phyloP scores from a whole-genome alignment of 2,888 invertebrate genomes.

The Drosophila subquinaria region DNA sequence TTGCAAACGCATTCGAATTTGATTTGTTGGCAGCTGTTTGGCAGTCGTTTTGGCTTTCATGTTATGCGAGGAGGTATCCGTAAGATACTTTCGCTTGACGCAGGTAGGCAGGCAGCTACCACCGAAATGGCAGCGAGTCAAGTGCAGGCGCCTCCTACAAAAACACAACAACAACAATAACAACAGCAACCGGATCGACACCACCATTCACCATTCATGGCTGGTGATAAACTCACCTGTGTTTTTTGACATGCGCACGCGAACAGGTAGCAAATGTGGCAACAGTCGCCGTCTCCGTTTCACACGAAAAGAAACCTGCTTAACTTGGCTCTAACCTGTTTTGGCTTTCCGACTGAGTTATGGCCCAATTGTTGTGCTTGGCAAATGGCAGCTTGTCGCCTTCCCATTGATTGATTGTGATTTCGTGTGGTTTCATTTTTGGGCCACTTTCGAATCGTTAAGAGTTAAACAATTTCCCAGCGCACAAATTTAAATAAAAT shows the following conservation, averaged over 20 bases:
- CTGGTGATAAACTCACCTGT: slow-evolving; percentile 40
- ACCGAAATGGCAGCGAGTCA: slow-evolving; percentile 56
- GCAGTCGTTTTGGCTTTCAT: slow-evolving; percentile 30
- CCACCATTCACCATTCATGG: slow-evolving; percentile 42
- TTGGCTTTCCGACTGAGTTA: slow-evolving; percentile 14
- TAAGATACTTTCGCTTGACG: slow-evolving; percentile 37
- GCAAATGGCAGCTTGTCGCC: slow-evolving; percentile 33
- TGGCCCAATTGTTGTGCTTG: slow-evolving; percentile 13
- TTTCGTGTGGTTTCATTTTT: slow-evolving; percentile 17
- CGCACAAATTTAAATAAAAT: slow-evolving; percentile 32
- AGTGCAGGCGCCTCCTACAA: slow-evolving; percentile 65
- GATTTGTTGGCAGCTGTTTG: slow-evolving; percentile 70
- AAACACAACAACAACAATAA: not conserved
- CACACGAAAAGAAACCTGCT: slow-evolving; percentile 23
- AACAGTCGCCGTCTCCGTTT: slow-evolving; percentile 50
- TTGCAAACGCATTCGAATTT: slow-evolving; percentile 73
- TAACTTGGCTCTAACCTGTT: slow-evolving; percentile 35
- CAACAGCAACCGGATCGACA: slow-evolving; percentile 5
- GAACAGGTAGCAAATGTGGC: slow-evolving; percentile 30
- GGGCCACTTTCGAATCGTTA: slow-evolving; percentile 15
- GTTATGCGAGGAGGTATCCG: slow-evolving; percentile 10
- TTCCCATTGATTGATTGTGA: slow-evolving; percentile 38
- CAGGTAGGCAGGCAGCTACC: slow-evolving; percentile 40
- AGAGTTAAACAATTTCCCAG: slow-evolving; percentile 27
- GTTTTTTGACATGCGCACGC: slow-evolving; percentile 52